Conservation (phyloP, 2,888 invertebrate species). For the Aleiodes leptofemur region DNA sequence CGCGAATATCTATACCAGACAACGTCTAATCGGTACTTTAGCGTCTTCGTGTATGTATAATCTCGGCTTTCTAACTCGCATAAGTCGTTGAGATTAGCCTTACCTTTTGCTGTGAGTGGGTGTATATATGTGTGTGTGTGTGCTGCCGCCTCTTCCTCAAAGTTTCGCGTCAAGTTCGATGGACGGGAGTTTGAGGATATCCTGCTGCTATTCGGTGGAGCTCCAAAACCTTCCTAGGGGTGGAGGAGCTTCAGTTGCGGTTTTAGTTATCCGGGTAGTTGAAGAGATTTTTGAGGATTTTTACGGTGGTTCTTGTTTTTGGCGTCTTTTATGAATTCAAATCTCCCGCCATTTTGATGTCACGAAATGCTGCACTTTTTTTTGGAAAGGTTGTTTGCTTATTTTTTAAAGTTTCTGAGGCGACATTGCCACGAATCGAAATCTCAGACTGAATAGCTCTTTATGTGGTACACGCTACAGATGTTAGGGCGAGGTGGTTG, state of each 20-base stretch:
- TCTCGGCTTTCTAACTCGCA: constrained; percentile 53
- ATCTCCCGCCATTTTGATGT: no score
- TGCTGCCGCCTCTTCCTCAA: constrained; percentile 15
- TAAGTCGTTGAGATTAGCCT: constrained; percentile 53
- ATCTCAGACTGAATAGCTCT: no score
- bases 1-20: constrained; percentile 29
- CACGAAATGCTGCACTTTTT: no score
- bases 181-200: constrained; percentile 37
- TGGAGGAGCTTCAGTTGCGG: constrained; percentile 1
- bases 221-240: constrained; percentile 8
- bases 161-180: constrained; percentile 46
- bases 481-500: no score
- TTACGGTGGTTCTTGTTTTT: not conserved
- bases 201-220: constrained; percentile 23
- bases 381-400: no score
- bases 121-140: not conserved
- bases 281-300: no score
- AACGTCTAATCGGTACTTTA: constrained; percentile 56
- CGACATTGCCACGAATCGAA: no score
- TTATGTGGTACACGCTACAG: no score
- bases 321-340: not conserved
- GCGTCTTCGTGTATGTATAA: constrained; percentile 57
- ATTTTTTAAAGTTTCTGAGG: no score
- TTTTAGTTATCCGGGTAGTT: not conserved
- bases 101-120: not conserved